Evolutionary conservation across 2,888 invertebrate species (phyloP), one percentile per base, ranked within the genome.

Genomic region (Elmis aenea): DNA sequence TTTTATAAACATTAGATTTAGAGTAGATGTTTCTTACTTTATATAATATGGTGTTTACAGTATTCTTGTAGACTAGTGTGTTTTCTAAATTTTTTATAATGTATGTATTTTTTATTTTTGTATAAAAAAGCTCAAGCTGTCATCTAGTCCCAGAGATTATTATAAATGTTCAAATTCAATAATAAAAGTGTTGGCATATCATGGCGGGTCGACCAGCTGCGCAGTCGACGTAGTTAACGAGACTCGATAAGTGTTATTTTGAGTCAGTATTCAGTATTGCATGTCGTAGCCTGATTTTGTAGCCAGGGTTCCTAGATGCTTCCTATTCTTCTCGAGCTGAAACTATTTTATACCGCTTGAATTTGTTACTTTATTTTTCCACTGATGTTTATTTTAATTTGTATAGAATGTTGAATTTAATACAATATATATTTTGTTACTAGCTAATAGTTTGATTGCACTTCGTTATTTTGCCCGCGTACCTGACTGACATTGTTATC

Each of bases 371-470:
- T 45, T 53, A 51, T 67, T 61, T 68, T 37, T 67, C 63, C 63
- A 62, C 60, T 58, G 57, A 59, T 61, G 63, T 66, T 47, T 52
- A 54, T 51, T 50, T 61, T 64, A 60, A 61, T 62, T 64, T 65
- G 64, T 65, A 65, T 60, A 63, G 58, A 59, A 64, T 67, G 67
- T 67, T 67, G 64, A 66, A 58, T 61, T 61, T 76, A 72, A 73
- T 76, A 76, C 74, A 74, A 75, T 62, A 66, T 66, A 66, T 76
- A 75, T 75, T 73, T 76, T 76, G 66, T 66, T 66, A 67, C 58
- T 59, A 62, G 55, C 45, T 43, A 44, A 45, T n/a, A 52, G 56
- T 61, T 61, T 59, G 51, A 48, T 59, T 57, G 57, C 57, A 55
- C 50, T 52, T 44, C 46, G 45, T 57, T 54, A 46, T 52, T 47